phyloP scores from a whole-genome alignment of 2,797 vertebrate species.

The Buphagus erythrorhynchus region DNA sequence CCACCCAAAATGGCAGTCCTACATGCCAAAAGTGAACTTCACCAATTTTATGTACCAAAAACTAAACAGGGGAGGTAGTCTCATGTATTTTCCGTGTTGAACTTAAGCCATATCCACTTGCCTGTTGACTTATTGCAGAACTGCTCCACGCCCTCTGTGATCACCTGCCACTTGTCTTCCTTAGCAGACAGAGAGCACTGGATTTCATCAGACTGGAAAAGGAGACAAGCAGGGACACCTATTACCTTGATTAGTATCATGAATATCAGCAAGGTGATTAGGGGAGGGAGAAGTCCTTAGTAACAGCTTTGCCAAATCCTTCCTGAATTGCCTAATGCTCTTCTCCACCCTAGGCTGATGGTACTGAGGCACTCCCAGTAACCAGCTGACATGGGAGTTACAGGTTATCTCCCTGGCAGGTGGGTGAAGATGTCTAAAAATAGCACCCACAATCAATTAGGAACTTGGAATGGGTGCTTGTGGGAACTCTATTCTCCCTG shows the following conservation, averaged over 20 bases:
- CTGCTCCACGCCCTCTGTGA: background rate
- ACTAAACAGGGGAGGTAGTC: background rate
- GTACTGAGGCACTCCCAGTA: background rate
- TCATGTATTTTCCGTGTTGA: background rate
- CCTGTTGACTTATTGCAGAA: background rate
- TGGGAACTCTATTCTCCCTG: background rate
- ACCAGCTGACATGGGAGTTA: background rate
- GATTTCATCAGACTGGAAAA: background rate
- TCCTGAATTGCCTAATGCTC: background rate
- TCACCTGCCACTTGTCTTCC: background rate
- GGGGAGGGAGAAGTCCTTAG: background rate
- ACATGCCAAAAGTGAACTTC: background rate
- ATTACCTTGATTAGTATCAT: background rate
- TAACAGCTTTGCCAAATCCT: background rate
- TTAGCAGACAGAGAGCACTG: background rate
- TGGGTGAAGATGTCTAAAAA: background rate
- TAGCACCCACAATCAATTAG: background rate
- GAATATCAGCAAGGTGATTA: background rate
- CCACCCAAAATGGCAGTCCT: background rate
- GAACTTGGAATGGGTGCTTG: background rate
- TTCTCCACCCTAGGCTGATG: background rate
- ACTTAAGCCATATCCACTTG: background rate
- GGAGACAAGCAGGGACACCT: background rate
- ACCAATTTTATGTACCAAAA: background rate
- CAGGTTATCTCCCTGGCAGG: background rate